These are phyloP conservation scores for Syrista parreyssii DNA, from an alignment of 2,888 invertebrate genomes.

Conservation along the genomic window DNA sequence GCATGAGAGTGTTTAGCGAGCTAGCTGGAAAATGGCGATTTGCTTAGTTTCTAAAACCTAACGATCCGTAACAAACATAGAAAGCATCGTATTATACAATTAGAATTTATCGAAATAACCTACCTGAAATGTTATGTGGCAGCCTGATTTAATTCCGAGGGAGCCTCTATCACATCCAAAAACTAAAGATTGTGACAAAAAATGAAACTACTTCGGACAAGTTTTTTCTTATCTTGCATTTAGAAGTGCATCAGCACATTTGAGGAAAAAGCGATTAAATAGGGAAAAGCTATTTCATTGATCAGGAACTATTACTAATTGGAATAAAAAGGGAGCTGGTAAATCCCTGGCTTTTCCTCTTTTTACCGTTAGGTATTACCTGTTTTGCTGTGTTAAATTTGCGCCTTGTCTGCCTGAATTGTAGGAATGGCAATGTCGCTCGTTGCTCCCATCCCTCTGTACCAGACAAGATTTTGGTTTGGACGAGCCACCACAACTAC, in stretches of 20 bases:
- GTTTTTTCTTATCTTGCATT: too few relatives aligned
- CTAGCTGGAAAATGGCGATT: constrained; percentile 22
- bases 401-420: constrained; percentile 68
- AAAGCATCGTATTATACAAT: constrained; percentile 27
- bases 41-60: constrained; percentile 10
- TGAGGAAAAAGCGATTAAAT: constrained; percentile 5
- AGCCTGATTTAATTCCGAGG: background rate
- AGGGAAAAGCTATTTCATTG: constrained; percentile 2
- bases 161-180: background rate
- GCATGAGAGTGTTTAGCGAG: constrained; percentile 11
- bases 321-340: background rate
- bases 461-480: constrained; percentile 76
- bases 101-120: constrained; percentile 22
- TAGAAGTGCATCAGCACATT: background rate
- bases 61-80: constrained; percentile 24
- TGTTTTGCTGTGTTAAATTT: constrained; percentile 59
- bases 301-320: background rate
- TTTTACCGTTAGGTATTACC: constrained; percentile 44
- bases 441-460: constrained; percentile 69
- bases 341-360: background rate
- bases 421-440: constrained; percentile 69
- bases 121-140: constrained; percentile 34
- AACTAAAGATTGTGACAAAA: too few relatives aligned
- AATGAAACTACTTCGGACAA: too few relatives aligned
- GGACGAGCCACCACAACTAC: constrained; percentile 72